Base-by-base conservation (phyloP, 2,888 invertebrate genomes). In the Rhingia campestris region DNA sequence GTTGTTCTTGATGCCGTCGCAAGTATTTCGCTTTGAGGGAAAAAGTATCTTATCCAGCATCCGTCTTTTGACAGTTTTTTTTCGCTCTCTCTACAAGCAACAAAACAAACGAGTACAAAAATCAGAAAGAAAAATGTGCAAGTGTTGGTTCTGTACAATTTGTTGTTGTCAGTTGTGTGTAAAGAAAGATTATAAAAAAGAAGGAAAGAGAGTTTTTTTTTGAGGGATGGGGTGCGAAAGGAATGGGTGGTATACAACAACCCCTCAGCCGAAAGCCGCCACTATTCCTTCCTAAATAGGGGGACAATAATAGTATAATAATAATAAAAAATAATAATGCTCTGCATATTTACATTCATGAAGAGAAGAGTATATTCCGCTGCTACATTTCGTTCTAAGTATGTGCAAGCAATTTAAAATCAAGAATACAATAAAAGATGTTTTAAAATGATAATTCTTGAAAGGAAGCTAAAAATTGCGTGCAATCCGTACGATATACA, bases 261-360 rank as follows among this genome's bases (percentile, higher is more conserved):
- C 45, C 56, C 14, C 45, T 45, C 53, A 51, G 33, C 56, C 59
- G 54, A 35, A 49, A 33, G 56, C 47, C 12, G 30, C 35, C 59
- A 69, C 54, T 37, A 54, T 70, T 51, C 56, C 61, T 51, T 59
- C 30, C 37, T 53, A 74, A 80, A 64, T 77, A 7, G 56, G 80
- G 39, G 74, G 74, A 84, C 84, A 80, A 79, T 84, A 84, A 79
- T 84, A 69, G 79, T 64, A 79, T 67, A 79, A 74, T 69, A 79
- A 69, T 74, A 81, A 76, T 72, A 81, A 80, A 74, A 72, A 77
- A 77, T 69, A 77, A 73, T 73, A 77, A 79, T 79, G 37, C 59
- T 79, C 58, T 69, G 58, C 41, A 79, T 84, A 66, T 69, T 69
- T 79, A 84, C 69, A 84, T 79, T 74, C 69, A 84, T 74, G 58